Evolutionary conservation across 2,113 vertebrate species (phyloP).

Genomic region (Parotia lawesii): DNA sequence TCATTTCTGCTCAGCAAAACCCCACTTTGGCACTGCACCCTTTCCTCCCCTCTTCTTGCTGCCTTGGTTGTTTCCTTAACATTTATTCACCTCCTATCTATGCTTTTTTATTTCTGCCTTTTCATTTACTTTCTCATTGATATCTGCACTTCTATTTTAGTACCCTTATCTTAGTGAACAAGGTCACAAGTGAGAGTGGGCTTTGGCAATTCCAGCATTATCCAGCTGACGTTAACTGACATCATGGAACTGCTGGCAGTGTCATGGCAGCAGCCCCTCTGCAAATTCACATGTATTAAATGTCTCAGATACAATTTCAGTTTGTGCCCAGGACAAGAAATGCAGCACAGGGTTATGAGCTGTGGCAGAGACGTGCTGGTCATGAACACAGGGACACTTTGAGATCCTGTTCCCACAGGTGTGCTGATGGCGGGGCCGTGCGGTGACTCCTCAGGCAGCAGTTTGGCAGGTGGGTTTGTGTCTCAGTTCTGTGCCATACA

Average conservation of each 20-base stretch:
- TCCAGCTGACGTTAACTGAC: not conserved
- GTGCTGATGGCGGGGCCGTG: not conserved
- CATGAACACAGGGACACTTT: not conserved
- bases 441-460: not conserved
- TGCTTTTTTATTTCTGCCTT: conserved; percentile 14
- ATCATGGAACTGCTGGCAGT: not conserved
- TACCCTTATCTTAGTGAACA: not conserved
- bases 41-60: not conserved
- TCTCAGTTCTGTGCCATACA: not conserved
- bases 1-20: not conserved
- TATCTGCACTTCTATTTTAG: conserved; percentile 33
- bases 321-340: not conserved
- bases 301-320: not conserved
- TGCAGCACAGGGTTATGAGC: not conserved
- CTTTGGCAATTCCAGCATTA: not conserved
- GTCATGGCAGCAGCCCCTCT: not conserved
- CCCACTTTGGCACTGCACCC: not conserved
- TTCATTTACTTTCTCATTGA: conserved; percentile 15
- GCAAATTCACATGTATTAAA: not conserved
- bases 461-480: not conserved
- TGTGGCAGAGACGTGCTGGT: not conserved
- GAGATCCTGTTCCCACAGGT: not conserved
- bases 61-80: not conserved
- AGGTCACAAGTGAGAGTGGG: conserved; percentile 4
- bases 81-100: not conserved